Evolutionary conservation across 2,113 vertebrate genomes (phyloP), one percentile per base, ranked within the genome.

Genomic region (Otolemur garnettii): DNA sequence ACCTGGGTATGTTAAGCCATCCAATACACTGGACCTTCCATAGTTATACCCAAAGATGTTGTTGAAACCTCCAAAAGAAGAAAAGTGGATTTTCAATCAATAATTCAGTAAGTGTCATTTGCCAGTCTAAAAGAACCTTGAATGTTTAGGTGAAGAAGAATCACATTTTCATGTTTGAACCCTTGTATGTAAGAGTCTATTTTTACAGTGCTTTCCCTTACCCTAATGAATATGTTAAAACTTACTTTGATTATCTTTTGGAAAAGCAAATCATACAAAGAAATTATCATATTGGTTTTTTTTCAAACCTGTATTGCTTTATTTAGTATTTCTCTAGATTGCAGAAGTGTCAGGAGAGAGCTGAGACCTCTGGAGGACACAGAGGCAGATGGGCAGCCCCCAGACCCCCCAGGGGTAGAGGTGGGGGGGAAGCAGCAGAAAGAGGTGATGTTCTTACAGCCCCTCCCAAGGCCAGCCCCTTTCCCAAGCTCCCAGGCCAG

Each of bases 301-400:
- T 38, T 38, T 38, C 38, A 38, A 38, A 98, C 89, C 97, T 75
- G 28, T 96, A 97, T 96, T 95, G 97, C 96, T 98, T 98, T 98
- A 98, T 97, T 98, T 98, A 97, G 97, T 98, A 97, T 98, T 97
- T 96, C 93, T 97, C 97, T 96, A 96, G 96, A 93, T 95, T 90
- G 86, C 96, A 96, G 96, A 97, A 96, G 94, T 97, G 95, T 97
- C 93, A 96, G 96, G 94, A 91, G 93, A 95, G 93, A 88, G 93
- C 96, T 72, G 53, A 97, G 95, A 75, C 22, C 71, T 94, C 45
- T 42, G 10, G 24, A 89, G 83, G 87, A 68, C 45, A 68, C 59
- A 93, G 69, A 90, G 95, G 78, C 93, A 83, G 85, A 71, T 62
- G 79, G 69, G 75, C 59, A 92, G 55, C 71, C 74, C 59, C 91